Conservation (phyloP, 2,797 vertebrate species). For the Acanthurus tractus region DNA sequence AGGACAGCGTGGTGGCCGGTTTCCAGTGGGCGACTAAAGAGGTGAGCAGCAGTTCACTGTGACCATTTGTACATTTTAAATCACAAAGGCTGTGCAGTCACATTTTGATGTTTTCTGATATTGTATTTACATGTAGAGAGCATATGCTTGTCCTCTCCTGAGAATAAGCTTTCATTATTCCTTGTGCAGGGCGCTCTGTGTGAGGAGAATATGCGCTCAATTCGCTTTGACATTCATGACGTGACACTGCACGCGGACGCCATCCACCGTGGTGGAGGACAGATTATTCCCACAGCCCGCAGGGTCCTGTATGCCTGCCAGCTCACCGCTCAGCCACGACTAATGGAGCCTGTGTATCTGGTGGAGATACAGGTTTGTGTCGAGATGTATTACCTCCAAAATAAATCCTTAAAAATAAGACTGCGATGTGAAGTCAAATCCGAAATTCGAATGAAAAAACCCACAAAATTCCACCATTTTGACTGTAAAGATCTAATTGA, state of each 20-base stretch:
- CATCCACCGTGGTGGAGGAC: constrained; percentile 95
- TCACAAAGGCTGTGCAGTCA: neutral
- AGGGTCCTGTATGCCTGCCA: constrained; percentile 93
- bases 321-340: constrained; percentile 92
- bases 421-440: neutral
- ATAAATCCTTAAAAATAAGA: no score
- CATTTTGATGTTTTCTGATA: neutral
- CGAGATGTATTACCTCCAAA: neutral
- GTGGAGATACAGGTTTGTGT: constrained; percentile 94
- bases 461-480: neutral
- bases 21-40: constrained; percentile 99
- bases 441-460: neutral
- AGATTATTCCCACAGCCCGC: constrained; percentile 96
- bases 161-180: neutral
- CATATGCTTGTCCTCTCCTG: neutral
- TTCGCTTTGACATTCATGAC: constrained; percentile 94
- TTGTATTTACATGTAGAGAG: neutral
- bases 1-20: constrained; percentile 96
- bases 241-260: constrained; percentile 95
- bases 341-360: constrained; percentile 96
- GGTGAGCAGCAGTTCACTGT: constrained; percentile 74
- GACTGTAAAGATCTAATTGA: no score
- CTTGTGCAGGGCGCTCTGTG: constrained; percentile 90
- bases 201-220: constrained; percentile 94
- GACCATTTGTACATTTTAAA: neutral